Evolutionary conservation across 2,797 vertebrate genomes (phyloP).

Genomic region (Odontamblyopus lacepedii): DNA sequence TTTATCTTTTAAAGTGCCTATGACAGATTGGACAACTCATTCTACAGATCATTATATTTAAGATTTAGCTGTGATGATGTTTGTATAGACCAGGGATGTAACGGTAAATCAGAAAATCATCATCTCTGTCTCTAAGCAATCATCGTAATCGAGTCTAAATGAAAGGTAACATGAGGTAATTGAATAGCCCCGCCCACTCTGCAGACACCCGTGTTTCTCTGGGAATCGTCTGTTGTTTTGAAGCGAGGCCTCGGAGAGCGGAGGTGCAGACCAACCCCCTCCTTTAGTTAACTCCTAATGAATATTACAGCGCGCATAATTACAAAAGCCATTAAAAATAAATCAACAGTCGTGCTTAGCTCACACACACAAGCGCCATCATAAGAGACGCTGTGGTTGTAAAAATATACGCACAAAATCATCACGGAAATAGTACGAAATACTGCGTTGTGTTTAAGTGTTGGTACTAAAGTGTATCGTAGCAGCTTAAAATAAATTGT

Average conservation of each 20-base stretch:
- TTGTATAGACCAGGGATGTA: too few relatives aligned
- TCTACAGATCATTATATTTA: too few relatives aligned
- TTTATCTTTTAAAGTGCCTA: too few relatives aligned
- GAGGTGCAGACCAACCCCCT: constrained; percentile 24
- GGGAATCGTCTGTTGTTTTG: neutral
- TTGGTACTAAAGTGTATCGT: neutral
- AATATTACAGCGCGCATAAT: constrained; percentile 70
- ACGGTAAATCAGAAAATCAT: too few relatives aligned
- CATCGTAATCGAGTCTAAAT: constrained; percentile 3
- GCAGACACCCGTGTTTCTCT: constrained; percentile 5
- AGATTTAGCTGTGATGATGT: too few relatives aligned
- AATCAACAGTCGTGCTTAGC: constrained; percentile 74
- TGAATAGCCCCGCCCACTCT: neutral
- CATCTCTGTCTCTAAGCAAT: neutral
- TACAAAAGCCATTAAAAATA: constrained; percentile 78
- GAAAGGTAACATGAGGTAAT: constrained; percentile 1
- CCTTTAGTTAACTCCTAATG: constrained; percentile 69
- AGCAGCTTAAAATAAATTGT: neutral
- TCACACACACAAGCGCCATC: constrained; percentile 61
- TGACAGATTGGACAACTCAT: too few relatives aligned
- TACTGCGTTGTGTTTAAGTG: neutral
- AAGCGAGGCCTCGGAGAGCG: constrained; percentile 25
- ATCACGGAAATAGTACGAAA: constrained; percentile 27
- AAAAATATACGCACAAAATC: constrained; percentile 29
- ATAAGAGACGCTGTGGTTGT: constrained; percentile 58